phyloP scores from a whole-genome alignment of 2,113 vertebrate genomes.

The Petroica traversi region DNA sequence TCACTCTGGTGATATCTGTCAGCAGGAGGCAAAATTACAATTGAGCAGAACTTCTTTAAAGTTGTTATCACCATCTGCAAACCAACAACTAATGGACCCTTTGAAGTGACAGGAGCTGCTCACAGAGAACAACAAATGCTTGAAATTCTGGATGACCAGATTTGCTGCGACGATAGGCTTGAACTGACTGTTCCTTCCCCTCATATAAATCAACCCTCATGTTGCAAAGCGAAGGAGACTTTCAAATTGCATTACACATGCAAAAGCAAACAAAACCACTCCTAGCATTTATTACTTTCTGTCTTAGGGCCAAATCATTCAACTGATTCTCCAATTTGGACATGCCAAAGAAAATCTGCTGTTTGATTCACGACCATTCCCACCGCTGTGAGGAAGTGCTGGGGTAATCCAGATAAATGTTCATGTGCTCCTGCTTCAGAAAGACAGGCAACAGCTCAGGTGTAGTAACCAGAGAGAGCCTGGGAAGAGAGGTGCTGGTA shows the following conservation, averaged over 20 bases:
- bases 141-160: not conserved
- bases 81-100: not conserved
- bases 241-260: not conserved
- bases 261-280: conserved; percentile 19
- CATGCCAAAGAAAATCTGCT: not conserved
- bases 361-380: not conserved
- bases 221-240: not conserved
- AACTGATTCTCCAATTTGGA: not conserved
- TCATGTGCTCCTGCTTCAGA: not conserved
- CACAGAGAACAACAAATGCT: not conserved
- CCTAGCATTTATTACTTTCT: not conserved
- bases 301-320: not conserved
- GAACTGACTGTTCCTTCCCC: conserved; percentile 30
- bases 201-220: not conserved
- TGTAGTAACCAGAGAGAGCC: not conserved
- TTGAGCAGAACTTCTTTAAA: conserved; percentile 38
- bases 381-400: not conserved
- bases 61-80: conserved; percentile 17
- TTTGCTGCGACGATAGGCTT: not conserved
- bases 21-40: conserved; percentile 50
- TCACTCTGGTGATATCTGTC: conserved; percentile 90
- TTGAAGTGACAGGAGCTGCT: conserved; percentile 30
- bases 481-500: not conserved
- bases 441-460: not conserved
- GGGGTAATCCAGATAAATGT: not conserved